phyloP scores from a whole-genome alignment of 2,888 invertebrate species.

The Caenorhabditis afra region DNA sequence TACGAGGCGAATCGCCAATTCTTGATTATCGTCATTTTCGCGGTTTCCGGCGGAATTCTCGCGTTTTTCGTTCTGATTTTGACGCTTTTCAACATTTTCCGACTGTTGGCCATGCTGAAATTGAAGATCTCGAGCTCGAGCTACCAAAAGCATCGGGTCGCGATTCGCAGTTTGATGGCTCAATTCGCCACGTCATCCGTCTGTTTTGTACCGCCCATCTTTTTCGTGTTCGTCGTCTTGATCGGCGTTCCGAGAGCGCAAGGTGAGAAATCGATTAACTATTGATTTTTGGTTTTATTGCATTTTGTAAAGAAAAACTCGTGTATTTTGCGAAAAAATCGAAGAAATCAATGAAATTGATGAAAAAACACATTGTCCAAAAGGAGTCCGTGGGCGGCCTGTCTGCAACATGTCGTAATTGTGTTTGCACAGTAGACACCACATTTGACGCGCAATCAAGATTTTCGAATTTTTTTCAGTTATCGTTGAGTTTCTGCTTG shows the following conservation, averaged over 20 bases:
- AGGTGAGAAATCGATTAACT: too few species aligned
- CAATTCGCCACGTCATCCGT: slow-evolving; percentile 39
- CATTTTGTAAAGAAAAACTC: too few species aligned
- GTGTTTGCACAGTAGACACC: too few species aligned
- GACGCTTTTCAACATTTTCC: not conserved
- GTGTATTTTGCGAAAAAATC: too few species aligned
- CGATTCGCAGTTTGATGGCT: slow-evolving; percentile 21
- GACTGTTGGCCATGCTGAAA: slow-evolving; percentile 16
- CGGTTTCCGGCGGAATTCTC: slow-evolving; percentile 8
- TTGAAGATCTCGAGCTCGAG: slow-evolving; percentile 9
- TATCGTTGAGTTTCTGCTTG: slow-evolving; percentile 20
- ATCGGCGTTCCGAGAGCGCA: not conserved
- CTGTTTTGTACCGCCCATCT: slow-evolving; percentile 18
- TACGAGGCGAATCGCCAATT: slow-evolving; percentile 15
- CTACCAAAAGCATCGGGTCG: slow-evolving; percentile 30
- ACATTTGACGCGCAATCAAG: too few species aligned
- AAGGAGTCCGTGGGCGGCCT: too few species aligned
- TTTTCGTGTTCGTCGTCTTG: slow-evolving; percentile 12
- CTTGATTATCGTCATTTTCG: slow-evolving; percentile 1
- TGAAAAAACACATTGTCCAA: too few species aligned
- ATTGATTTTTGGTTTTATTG: too few species aligned
- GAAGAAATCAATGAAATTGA: too few species aligned
- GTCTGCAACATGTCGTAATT: too few species aligned
- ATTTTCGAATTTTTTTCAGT: too few species aligned
- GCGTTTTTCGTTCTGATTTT: slow-evolving; percentile 2